These are phyloP conservation scores for Endomychus coccineus DNA, from an alignment of 2,888 invertebrate genomes.

Conservation along the genomic window DNA sequence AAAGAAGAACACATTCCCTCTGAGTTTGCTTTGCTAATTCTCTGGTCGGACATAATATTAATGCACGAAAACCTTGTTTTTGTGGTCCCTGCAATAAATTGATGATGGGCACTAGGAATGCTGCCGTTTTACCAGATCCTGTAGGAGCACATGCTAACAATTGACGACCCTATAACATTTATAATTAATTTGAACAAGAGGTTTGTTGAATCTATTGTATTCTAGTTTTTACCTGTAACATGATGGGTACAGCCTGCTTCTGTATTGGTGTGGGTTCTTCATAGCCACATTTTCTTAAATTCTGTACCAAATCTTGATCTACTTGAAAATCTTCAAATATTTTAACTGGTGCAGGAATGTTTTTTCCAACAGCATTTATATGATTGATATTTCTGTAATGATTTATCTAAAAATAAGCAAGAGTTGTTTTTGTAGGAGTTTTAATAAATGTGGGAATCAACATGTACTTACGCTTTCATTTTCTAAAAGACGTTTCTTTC, in stretches of 20 bases:
- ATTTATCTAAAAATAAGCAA: constrained; percentile 52
- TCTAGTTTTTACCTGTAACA: constrained; percentile 57
- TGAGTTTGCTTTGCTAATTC: constrained; percentile 90
- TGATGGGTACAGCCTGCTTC: constrained; percentile 85
- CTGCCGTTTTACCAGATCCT: constrained; percentile 95
- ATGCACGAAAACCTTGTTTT: constrained; percentile 72
- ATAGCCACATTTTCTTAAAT: constrained; percentile 64
- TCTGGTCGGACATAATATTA: constrained; percentile 87
- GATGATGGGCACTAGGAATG: constrained; percentile 85
- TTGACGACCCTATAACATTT: constrained; percentile 57
- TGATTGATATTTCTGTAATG: constrained; percentile 66
- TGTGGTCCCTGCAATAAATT: constrained; percentile 63
- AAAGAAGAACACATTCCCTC: constrained; percentile 67
- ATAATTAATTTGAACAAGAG: constrained; percentile 6
- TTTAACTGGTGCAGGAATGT: constrained; percentile 68
- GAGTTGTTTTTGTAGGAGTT: too few relatives aligned
- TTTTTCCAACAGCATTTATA: constrained; percentile 72
- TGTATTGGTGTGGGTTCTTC: constrained; percentile 80
- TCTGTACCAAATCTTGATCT: constrained; percentile 55
- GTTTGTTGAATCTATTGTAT: constrained; percentile 3
- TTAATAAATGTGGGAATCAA: constrained; percentile 30
- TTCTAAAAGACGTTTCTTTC: constrained; percentile 28
- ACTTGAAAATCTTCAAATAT: constrained; percentile 63
- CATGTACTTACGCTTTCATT: constrained; percentile 22
- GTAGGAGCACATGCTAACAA: constrained; percentile 94